Evolutionary conservation across 2,113 vertebrate genomes (phyloP).

Genomic region (Uropsilus gracilis): DNA sequence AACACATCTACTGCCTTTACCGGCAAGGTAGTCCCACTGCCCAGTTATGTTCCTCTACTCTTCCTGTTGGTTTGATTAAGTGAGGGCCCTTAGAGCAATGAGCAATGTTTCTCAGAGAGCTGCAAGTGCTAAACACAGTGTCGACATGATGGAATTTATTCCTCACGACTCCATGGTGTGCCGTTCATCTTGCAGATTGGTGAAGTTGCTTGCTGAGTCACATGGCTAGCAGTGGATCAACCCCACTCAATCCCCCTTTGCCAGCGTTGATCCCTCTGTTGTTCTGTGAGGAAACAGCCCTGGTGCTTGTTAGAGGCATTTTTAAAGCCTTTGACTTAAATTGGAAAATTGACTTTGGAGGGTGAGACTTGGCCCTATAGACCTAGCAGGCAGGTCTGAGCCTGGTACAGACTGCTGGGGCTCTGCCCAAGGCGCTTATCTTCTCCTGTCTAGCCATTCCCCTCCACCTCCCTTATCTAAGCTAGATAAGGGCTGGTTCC

Average conservation of each 20-base stretch:
- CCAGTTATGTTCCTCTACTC: background rate
- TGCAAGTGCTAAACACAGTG: background rate
- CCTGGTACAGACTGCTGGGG: conserved; percentile 4
- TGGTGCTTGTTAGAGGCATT: background rate
- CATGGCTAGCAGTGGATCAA: background rate
- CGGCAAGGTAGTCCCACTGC: background rate
- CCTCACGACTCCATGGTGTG: background rate
- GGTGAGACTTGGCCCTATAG: background rate
- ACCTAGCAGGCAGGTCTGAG: conserved; percentile 24
- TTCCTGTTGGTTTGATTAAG: background rate
- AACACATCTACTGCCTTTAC: background rate
- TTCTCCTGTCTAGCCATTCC: background rate
- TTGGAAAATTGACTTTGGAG: background rate
- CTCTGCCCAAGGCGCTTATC: conserved; percentile 33
- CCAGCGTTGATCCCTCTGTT: background rate
- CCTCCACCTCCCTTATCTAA: conserved; percentile 42
- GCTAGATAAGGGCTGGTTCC: conserved; percentile 38
- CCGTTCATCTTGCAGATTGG: background rate
- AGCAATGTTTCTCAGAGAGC: background rate
- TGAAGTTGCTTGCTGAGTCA: background rate
- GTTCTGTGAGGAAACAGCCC: background rate
- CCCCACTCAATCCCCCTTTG: background rate
- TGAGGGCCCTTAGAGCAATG: background rate
- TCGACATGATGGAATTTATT: background rate
- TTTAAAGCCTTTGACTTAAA: background rate